Percentiles rank a stretch among this genome's conserved stretches.
phyloP scores from a whole-genome alignment of 2,888 invertebrate genomes.

The Zonitis immaculata region DNA sequence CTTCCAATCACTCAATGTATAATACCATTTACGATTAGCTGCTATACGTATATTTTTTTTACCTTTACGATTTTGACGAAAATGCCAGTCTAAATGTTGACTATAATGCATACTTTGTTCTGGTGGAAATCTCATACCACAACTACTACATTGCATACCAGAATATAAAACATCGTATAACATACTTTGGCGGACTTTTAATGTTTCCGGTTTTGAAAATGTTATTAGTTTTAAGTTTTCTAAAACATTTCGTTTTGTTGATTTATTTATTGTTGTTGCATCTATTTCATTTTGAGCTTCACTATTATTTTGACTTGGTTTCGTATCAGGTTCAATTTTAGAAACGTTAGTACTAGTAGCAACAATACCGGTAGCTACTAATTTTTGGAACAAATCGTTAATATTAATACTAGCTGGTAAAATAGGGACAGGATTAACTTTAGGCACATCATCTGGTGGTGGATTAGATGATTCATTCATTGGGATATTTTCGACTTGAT shows the following conservation, averaged over 20 bases:
- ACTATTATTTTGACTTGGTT: not conserved
- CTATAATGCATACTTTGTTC: conserved; percentile 87
- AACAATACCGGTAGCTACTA: conserved; percentile 81
- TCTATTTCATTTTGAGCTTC: not conserved
- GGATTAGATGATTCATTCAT: conserved; percentile 29
- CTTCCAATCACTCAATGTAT: conserved; percentile 85
- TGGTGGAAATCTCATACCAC: conserved; percentile 89
- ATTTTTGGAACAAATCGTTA: conserved; percentile 76
- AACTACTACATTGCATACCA: conserved; percentile 95
- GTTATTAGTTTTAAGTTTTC: conserved; percentile 58
- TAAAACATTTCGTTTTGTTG: conserved; percentile 27
- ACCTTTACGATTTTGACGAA: conserved; percentile 86
- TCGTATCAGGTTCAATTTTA: conserved; percentile 2
- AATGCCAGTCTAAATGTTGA: conserved; percentile 98
- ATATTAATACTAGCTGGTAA: conserved; percentile 58
- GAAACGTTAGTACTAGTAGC: conserved; percentile 30
- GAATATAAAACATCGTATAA: conserved; percentile 70
- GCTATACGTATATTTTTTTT: conserved; percentile 80
- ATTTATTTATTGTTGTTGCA: conserved; percentile 6
- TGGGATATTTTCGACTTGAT: conserved; percentile 50
- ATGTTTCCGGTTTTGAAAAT: conserved; percentile 64
- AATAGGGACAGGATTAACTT: conserved; percentile 7
- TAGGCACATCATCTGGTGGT: conserved; percentile 5
- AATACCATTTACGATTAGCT: conserved; percentile 85
- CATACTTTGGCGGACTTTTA: conserved; percentile 69